A percentile compares a stretch with the other conserved stretches of the same genome.
Evolutionary conservation across 2,888 invertebrate species (phyloP).

Genomic region (Conomelus anceps): DNA sequence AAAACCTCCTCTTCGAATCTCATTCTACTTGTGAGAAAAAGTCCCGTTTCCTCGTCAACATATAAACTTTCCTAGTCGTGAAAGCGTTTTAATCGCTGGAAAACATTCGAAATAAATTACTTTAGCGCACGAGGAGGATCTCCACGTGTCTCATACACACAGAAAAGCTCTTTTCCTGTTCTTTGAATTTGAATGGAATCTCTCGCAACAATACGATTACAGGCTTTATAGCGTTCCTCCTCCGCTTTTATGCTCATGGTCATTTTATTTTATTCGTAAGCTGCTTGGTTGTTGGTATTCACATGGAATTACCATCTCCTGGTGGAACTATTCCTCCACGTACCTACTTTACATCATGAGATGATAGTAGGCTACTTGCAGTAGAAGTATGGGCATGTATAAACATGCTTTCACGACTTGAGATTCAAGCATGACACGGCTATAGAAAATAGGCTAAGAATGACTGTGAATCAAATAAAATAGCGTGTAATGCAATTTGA

Average conservation of each 20-base stretch:
- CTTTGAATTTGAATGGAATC: background rate
- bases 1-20: background rate
- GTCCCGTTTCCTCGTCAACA: background rate
- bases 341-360: background rate
- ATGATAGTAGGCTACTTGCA: background rate
- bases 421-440: too few species aligned
- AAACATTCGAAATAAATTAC: background rate
- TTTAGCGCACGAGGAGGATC: background rate
- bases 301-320: background rate
- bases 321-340: background rate
- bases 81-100: background rate
- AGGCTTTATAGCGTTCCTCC: background rate
- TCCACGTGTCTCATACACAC: background rate
- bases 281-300: background rate
- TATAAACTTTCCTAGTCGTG: background rate
- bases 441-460: too few species aligned
- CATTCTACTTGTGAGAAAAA: background rate
- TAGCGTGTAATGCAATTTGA: too few species aligned
- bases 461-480: too few species aligned
- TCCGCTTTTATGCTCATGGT: background rate
- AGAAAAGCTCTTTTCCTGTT: background rate
- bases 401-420: too few species aligned
- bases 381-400: too few species aligned
- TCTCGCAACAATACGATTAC: background rate
- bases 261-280: background rate